Base-by-base conservation (phyloP, 1,140 invertebrate species). In the Ceratoteleas bidentatus region DNA sequence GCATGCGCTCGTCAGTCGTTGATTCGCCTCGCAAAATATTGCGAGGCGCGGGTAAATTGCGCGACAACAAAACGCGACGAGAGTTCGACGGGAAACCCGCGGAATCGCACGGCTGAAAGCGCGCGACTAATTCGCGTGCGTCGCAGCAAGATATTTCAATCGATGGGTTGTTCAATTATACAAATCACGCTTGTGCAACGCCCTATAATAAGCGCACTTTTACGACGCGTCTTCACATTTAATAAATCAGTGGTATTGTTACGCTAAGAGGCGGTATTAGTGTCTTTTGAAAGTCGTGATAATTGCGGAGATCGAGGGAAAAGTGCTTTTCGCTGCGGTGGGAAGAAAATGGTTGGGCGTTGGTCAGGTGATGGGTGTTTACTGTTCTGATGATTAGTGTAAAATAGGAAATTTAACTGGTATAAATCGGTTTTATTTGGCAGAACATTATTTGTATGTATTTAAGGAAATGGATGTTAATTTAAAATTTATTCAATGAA, bases 21-120 rank as follows among this genome's bases (percentile, higher is more conserved):
- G 45, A 47, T 70, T 56, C 33, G 3, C n/a, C n/a, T 65, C 32
- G 54, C 64, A 74, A 80, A 80, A 68, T 60, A 80, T 68, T 64
- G 11, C 36, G 14, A 36, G 50, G 56, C 57, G 49, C 60, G 64
- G 64, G 62, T 57, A 73, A 66, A 58, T 65, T 66, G 13, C 11
- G 49, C 9, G 47, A 1, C 47, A 61, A 66, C 14, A 38, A 24
- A 60, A 68, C 32, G 13, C 61, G 45, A 49, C n/a, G 34, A n/a
- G n/a, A n/a, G 15, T n/a, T 61, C 38, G n/a, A 16, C 33, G 47
- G n/a, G 49, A 52, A 64, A 54, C 6, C 13, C 6, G 38, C 43
- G 56, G 33, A 56, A 15, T 24, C 7, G 6, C 14, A 9, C 14
- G 9, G 47, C 9, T 40, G 13, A 52, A 50, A 52, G 13, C 34